Evolutionary conservation across 1,140 invertebrate species (phyloP), one percentile per base, ranked within the genome.

Genomic region (Drosophila littoralis): DNA sequence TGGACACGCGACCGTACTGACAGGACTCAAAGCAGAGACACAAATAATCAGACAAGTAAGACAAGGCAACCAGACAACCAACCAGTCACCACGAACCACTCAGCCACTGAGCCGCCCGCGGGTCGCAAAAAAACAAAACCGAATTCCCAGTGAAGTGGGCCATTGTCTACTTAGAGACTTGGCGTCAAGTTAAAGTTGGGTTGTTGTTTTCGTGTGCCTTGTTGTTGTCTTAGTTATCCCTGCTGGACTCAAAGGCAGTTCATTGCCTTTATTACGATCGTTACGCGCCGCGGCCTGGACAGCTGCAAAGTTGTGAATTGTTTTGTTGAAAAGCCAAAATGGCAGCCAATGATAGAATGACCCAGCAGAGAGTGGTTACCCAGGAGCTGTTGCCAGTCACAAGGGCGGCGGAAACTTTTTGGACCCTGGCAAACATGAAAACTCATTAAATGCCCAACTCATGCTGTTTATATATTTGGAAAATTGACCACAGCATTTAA

Each of bases 241-340:
- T n/a, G 13, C 61, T 28, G 52, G 75, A 52, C 71, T 60, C 33
- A 36, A 67, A 63, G 43, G 52, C 66, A 79, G 77, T 77, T 89
- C 84, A 89, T 89, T 89, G 84, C 67, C 80, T 89, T 88, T 75
- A 89, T 80, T 76, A 75, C 65, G 45, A 80, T 80, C 74, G 79
- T 80, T 85, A 79, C 51, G 65, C 77, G 50, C 28, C 65, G 61
- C 50, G 73, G 73, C 40, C 57, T 59, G 32, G 33, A 57, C 61
- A 61, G 72, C 68, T 80, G 83, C 73, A 79, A 89, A 89, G 77
- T 89, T 84, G 80, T 69, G 77, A 89, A 89, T 84, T 89, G 83
- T 85, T 80, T 80, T 86, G 81, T 60, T 52, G 72, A 85, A 85
- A 81, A 60, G 75, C 66, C 61, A 58, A 81, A 80, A 58, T 59